Evolutionary conservation across 2,797 vertebrate species (phyloP).

Genomic region (Acomys russatus): DNA sequence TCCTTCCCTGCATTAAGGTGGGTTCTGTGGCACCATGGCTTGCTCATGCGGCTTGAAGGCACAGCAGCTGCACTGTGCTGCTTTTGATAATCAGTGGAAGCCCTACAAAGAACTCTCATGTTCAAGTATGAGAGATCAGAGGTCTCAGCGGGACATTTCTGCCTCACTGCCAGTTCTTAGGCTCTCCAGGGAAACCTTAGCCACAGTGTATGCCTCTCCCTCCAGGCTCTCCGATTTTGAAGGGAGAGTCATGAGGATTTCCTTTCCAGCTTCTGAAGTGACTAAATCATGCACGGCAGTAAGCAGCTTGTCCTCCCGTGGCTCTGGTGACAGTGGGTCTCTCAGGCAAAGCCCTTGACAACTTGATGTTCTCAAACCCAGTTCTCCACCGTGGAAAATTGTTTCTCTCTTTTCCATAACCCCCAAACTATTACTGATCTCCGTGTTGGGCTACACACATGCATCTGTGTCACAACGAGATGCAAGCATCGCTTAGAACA

Average conservation of each 20-base stretch:
- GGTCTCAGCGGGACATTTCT: background rate
- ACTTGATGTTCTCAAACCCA: background rate
- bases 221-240: background rate
- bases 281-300: constrained; percentile 27
- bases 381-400: background rate
- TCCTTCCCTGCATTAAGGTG: fast-evolving
- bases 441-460: background rate
- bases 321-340: background rate
- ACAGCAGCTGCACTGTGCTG: background rate
- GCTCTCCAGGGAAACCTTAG: background rate
- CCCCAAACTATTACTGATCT: background rate
- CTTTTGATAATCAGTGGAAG: background rate
- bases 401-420: background rate
- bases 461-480: background rate
- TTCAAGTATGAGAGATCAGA: constrained; percentile 1
- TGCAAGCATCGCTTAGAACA: background rate
- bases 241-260: background rate
- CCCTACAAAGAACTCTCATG: background rate
- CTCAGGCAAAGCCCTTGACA: background rate
- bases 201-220: background rate
- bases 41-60: background rate
- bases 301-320: background rate
- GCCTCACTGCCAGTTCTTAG: background rate
- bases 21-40: no score
- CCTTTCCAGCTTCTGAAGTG: background rate